phyloP scores from a whole-genome alignment of 2,113 vertebrate genomes.

The Beaufortia kweichowensis region DNA sequence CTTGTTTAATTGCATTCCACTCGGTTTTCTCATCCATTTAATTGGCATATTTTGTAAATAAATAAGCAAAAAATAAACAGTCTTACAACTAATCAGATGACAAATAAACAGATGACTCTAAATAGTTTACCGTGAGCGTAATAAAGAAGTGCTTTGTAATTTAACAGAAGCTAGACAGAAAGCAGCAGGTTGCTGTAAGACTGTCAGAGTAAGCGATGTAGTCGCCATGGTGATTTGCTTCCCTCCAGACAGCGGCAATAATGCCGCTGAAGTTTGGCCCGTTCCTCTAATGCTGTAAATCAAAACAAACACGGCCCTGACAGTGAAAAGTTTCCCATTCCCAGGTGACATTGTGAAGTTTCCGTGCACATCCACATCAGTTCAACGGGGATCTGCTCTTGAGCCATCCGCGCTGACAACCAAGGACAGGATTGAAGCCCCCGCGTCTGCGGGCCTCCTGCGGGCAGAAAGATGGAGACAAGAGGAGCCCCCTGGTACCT shows the following conservation, averaged over 20 bases:
- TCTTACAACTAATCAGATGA: too few species aligned
- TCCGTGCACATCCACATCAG: conserved; percentile 17
- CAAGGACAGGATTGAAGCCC: conserved; percentile 59
- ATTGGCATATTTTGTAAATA: too few species aligned
- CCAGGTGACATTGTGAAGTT: conserved; percentile 17
- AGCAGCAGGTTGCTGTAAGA: not conserved
- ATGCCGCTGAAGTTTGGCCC: conserved; percentile 9
- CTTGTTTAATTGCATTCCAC: too few species aligned
- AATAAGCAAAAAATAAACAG: too few species aligned
- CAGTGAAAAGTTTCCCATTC: conserved; percentile 16
- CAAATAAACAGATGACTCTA: too few species aligned
- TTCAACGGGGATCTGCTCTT: conserved; percentile 1
- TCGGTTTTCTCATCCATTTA: too few species aligned
- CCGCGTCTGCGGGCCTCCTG: conserved; percentile 59
- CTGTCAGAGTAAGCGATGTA: not conserved
- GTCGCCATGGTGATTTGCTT: conserved; percentile 26
- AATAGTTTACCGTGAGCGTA: not conserved
- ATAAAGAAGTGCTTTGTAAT: not conserved
- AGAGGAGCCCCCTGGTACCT: conserved; percentile 67
- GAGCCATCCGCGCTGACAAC: conserved; percentile 17
- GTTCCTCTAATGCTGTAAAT: conserved; percentile 17
- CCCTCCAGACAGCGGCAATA: not conserved
- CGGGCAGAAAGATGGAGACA: conserved; percentile 67
- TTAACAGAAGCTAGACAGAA: conserved; percentile 5
- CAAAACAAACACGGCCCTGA: conserved; percentile 33